phyloP scores from a whole-genome alignment of 2,888 invertebrate species.

The Pemphredon lugubris region DNA sequence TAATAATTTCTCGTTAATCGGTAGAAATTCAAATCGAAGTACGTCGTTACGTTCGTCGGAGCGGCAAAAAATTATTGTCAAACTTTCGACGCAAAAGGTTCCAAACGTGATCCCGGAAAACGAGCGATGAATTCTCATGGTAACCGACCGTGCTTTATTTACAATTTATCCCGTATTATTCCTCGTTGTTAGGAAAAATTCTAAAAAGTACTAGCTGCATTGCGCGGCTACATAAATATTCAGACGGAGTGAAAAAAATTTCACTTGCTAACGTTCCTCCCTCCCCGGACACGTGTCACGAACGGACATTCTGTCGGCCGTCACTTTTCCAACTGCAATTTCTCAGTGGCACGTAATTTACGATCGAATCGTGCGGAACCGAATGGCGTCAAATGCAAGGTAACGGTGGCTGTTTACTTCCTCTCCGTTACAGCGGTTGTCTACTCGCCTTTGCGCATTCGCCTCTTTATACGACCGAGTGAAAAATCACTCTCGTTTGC shows the following conservation, averaged over 20 bases:
- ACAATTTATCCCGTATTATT: too few relatives aligned
- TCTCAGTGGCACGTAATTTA: conserved; percentile 39
- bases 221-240: too few relatives aligned
- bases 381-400: conserved; percentile 13
- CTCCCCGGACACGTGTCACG: conserved; percentile 12
- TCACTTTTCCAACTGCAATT: conserved; percentile 26
- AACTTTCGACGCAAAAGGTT: too few relatives aligned
- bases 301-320: conserved; percentile 4
- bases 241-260: background rate
- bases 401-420: background rate
- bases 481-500: background rate
- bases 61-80: too few relatives aligned
- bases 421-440: background rate
- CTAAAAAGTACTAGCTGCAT: too few relatives aligned
- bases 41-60: too few relatives aligned
- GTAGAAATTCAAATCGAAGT: too few relatives aligned
- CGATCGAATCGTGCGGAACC: conserved; percentile 22
- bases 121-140: too few relatives aligned
- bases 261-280: background rate
- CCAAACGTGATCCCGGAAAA: too few relatives aligned
- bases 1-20: too few relatives aligned
- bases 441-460: background rate
- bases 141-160: too few relatives aligned
- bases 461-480: background rate
- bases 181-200: too few relatives aligned